A percentile compares a stretch with the other conserved stretches of the same genome.
Evolutionary conservation across 2,113 vertebrate genomes (phyloP).

Genomic region (Quiscalus mexicanus): DNA sequence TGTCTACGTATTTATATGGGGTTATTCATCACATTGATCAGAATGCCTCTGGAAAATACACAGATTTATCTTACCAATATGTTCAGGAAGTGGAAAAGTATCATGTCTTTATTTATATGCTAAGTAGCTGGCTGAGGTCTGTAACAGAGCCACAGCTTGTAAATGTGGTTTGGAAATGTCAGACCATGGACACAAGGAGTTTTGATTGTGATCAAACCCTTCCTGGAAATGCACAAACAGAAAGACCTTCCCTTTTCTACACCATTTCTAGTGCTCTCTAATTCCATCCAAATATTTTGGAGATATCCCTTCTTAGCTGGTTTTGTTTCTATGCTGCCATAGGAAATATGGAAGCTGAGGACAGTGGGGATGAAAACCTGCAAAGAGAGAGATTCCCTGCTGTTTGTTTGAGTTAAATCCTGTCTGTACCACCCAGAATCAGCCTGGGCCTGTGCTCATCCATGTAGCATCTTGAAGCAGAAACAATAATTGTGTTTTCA

Average conservation of each 20-base stretch:
- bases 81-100: neutral
- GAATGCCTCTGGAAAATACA: neutral
- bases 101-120: neutral
- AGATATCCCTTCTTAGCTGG: neutral
- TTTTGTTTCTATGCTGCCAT: neutral
- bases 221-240: neutral
- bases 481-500: neutral
- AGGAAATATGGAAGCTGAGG: neutral
- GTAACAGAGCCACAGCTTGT: neutral
- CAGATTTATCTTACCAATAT: neutral
- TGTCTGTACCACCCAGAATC: neutral
- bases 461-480: neutral
- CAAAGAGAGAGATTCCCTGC: neutral
- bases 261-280: neutral
- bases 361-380: neutral
- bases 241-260: neutral
- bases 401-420: neutral
- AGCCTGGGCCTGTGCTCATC: neutral
- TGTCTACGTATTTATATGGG: neutral
- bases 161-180: neutral
- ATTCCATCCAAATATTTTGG: neutral
- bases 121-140: neutral
- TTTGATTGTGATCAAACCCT: neutral
- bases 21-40: neutral
- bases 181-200: neutral